A percentile compares a stretch with the other conserved stretches of the same genome.
Conservation (phyloP, 2,797 vertebrate species). For the Anguilla marmorata region DNA sequence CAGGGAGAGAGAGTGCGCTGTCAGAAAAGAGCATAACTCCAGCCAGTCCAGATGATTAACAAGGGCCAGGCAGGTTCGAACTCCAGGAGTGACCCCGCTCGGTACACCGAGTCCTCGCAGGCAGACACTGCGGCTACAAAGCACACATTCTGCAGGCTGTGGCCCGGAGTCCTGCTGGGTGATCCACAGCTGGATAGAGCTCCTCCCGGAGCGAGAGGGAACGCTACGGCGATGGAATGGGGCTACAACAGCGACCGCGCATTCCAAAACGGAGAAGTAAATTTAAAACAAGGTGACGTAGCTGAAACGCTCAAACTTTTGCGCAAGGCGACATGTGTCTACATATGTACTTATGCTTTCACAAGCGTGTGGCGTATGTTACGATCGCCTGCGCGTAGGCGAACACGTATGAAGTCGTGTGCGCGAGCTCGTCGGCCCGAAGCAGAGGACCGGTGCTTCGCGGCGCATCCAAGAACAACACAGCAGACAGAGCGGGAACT, state of each 20-base stretch:
- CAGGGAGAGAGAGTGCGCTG: neutral
- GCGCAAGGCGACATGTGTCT: slow-evolving; percentile 31
- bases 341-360: slow-evolving; percentile 22
- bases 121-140: neutral
- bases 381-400: slow-evolving; percentile 5
- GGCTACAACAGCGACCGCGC: neutral
- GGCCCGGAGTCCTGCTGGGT: neutral
- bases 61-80: neutral
- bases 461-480: slow-evolving; percentile 70
- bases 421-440: slow-evolving; percentile 23
- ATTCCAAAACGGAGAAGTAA: neutral
- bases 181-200: neutral
- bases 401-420: neutral
- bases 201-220: neutral
- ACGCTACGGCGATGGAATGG: neutral
- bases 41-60: neutral
- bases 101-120: neutral
- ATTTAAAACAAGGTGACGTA: neutral
- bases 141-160: neutral
- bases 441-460: slow-evolving; percentile 40
- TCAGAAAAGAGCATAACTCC: neutral
- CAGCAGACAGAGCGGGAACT: slow-evolving; percentile 75
- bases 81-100: neutral
- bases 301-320: slow-evolving; percentile 24
- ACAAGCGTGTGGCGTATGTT: slow-evolving; percentile 39